A percentile compares a stretch with the other conserved stretches of the same genome.
Conservation (phyloP, 2,113 vertebrate genomes). For the Hemichromis elongatus region DNA sequence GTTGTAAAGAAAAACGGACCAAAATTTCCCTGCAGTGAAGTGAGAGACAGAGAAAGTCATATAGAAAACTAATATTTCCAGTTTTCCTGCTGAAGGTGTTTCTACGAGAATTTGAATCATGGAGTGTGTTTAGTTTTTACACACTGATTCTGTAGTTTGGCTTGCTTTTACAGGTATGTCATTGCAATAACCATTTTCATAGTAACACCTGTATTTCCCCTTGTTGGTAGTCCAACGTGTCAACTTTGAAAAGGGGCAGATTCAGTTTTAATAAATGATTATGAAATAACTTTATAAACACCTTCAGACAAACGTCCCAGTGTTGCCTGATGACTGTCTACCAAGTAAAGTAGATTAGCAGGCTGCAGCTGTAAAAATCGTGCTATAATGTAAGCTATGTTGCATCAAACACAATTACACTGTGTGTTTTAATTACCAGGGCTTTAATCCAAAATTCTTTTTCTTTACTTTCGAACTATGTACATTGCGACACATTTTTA, state of each 20-base stretch:
- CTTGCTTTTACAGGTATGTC: not conserved
- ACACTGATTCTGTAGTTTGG: not conserved
- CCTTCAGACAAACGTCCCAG: not conserved
- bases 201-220: not conserved
- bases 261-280: not conserved
- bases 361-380: rapidly evolving
- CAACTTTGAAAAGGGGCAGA: not conserved
- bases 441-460: not conserved
- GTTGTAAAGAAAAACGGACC: not conserved
- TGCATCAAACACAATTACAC: not conserved
- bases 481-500: not conserved
- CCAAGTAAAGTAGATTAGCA: not conserved
- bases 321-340: not conserved
- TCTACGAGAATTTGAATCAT: not conserved
- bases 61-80: not conserved
- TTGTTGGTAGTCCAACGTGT: not conserved
- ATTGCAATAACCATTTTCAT: not conserved
- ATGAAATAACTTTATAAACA: not conserved
- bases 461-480: not conserved
- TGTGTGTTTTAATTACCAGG: not conserved
- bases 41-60: not conserved
- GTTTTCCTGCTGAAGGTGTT: not conserved
- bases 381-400: not conserved
- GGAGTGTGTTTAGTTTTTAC: not conserved
- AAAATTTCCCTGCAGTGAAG: not conserved